Evolutionary conservation across 2,888 invertebrate species (phyloP).

Genomic region (Habroteleia sp.): DNA sequence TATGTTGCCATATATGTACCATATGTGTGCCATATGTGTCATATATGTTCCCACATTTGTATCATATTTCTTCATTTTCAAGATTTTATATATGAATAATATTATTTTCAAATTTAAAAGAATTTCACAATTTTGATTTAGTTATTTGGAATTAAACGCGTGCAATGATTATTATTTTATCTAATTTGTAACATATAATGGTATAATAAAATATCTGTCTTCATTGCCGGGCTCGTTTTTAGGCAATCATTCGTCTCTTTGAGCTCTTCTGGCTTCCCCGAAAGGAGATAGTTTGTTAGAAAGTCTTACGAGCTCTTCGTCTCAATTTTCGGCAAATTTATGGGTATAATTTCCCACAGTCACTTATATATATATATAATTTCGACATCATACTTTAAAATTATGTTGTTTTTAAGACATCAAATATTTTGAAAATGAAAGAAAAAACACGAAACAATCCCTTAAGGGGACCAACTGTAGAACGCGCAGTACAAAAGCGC

Average conservation of each 20-base stretch:
- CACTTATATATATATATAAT: slow-evolving; percentile 19
- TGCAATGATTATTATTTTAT: too few species aligned
- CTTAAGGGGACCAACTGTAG: background rate
- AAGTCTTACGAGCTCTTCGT: slow-evolving; percentile 12
- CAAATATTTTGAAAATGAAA: slow-evolving; percentile 1
- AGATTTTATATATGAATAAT: too few species aligned
- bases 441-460: background rate
- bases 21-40: too few species aligned
- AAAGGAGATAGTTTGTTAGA: slow-evolving; percentile 2
- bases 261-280: background rate
- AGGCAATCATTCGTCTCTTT: background rate
- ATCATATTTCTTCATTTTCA: too few species aligned
- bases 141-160: too few species aligned
- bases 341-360: slow-evolving; percentile 14
- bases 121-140: too few species aligned
- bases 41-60: too few species aligned
- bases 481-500: too few species aligned
- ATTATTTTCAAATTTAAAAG: too few species aligned
- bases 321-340: slow-evolving; percentile 14
- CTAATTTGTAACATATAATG: too few species aligned
- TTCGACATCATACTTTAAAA: slow-evolving; percentile 16
- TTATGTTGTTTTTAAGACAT: slow-evolving; percentile 8
- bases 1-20: too few species aligned
- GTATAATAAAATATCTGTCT: too few species aligned
- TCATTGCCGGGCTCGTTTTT: background rate